Conservation (phyloP, 2,888 invertebrate species). For the Phorcus lineatus region DNA sequence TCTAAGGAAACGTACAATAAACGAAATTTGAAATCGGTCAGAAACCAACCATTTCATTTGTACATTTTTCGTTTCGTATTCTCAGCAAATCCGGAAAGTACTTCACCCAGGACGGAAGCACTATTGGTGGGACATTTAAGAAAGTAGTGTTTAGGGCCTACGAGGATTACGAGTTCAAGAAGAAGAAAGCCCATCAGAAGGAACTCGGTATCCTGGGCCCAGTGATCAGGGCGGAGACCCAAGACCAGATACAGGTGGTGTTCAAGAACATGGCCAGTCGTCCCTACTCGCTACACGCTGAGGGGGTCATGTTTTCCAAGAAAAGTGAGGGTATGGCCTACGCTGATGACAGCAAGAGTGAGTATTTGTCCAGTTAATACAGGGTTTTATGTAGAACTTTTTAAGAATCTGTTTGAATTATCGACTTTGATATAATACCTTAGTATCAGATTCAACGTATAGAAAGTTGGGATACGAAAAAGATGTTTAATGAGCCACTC, state of each 20-base stretch:
- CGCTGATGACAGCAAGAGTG: not conserved
- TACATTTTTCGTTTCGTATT: not conserved
- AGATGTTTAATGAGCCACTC: no score
- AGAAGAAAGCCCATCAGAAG: not conserved
- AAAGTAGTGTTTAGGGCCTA: constrained; percentile 40
- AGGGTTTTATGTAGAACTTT: no score
- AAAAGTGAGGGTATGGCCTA: constrained; percentile 43
- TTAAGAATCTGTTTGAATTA: no score
- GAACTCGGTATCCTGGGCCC: constrained; percentile 41
- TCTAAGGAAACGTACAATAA: no score
- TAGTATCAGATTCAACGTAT: no score
- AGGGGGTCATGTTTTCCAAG: constrained; percentile 48
- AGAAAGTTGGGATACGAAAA: no score
- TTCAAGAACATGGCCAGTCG: constrained; percentile 34
- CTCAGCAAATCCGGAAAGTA: constrained; percentile 32
- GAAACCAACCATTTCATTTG: not conserved
- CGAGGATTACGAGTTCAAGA: constrained; percentile 31
- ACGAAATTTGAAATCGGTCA: no score
- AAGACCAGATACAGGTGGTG: constrained; percentile 27
- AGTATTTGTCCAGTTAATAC: not conserved
- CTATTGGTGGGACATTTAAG: constrained; percentile 34
- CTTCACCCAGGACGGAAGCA: constrained; percentile 18
- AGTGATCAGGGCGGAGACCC: constrained; percentile 34
- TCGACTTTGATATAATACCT: no score
- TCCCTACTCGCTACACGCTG: constrained; percentile 36